Percentiles rank a stretch among this genome's conserved stretches.
Conservation (phyloP, 2,797 vertebrate genomes). For the Garrulus glandarius region DNA sequence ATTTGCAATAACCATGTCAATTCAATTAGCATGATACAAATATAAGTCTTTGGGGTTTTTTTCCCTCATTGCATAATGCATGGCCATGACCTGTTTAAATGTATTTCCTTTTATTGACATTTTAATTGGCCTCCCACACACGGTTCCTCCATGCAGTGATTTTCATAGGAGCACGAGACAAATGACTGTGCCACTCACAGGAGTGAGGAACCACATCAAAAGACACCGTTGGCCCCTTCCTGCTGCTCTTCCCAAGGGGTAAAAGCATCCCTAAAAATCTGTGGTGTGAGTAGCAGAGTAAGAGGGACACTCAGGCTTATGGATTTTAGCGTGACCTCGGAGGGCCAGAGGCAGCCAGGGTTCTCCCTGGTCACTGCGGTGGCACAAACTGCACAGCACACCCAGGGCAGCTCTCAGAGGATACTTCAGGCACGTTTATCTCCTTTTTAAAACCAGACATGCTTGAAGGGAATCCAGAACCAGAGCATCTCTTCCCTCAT, state of each 20-base stretch:
- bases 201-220: neutral
- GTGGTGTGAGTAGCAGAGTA: fast-evolving
- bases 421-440: fast-evolving
- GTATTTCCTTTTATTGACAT: constrained; percentile 20
- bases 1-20: neutral
- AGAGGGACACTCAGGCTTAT: fast-evolving
- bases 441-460: neutral
- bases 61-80: neutral
- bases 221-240: neutral
- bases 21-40: constrained; percentile 47
- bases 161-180: neutral
- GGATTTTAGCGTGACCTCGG: fast-evolving
- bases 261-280: neutral
- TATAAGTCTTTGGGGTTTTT: neutral
- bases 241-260: neutral
- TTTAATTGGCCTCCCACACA: neutral
- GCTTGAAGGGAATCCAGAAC: neutral
- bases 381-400: too few relatives aligned
- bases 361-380: neutral
- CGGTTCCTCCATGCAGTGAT: neutral
- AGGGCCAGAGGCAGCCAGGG: neutral
- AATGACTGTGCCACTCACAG: neutral
- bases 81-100: neutral
- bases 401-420: neutral
- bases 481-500: neutral